Evolutionary conservation across 92 coral and sea anemone genomes (phyloP).

Genomic region (Actinernus sp.): DNA sequence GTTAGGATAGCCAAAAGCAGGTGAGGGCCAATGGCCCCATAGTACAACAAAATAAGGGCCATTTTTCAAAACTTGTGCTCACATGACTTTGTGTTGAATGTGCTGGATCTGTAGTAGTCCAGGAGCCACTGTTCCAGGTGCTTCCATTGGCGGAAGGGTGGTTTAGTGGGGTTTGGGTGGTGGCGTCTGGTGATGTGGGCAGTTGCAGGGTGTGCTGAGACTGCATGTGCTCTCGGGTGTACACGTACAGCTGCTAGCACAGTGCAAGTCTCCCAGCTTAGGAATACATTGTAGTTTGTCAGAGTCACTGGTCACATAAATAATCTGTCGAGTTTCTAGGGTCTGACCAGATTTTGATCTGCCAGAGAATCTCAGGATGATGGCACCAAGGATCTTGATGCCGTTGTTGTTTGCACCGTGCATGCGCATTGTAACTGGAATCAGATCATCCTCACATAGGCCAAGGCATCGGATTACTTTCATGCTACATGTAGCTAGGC

Average conservation of each 20-base stretch:
- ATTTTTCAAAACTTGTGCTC: too few relatives aligned
- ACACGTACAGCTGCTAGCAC: too few relatives aligned
- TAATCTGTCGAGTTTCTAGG: slow-evolving; percentile 53
- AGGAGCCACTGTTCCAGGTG: too few relatives aligned
- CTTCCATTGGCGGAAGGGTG: slow-evolving; percentile 50
- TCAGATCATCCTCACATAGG: slow-evolving; percentile 27
- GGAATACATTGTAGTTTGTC: slow-evolving; percentile 56
- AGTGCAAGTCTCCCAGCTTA: slow-evolving; percentile 60
- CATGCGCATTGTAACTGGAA: slow-evolving; percentile 65
- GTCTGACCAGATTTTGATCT: too few relatives aligned
- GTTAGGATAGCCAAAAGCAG: too few relatives aligned
- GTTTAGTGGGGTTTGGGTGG: slow-evolving; percentile 41
- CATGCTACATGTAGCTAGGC: slow-evolving; percentile 65
- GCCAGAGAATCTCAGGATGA: too few relatives aligned
- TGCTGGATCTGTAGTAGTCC: too few relatives aligned
- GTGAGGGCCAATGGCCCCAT: too few relatives aligned
- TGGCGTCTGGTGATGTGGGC: slow-evolving; percentile 27
- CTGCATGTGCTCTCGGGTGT: slow-evolving; percentile 7
- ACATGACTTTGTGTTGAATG: too few relatives aligned
- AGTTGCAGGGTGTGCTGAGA: slow-evolving; percentile 17
- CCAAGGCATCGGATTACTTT: slow-evolving; percentile 44
- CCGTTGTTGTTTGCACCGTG: slow-evolving; percentile 77
- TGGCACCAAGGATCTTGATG: too few relatives aligned
- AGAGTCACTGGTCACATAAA: slow-evolving; percentile 38
- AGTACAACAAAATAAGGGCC: too few relatives aligned